These are phyloP conservation scores for Gastracanthus pulcherrimus DNA, from an alignment of 2,888 invertebrate genomes.

Conservation along the genomic window DNA sequence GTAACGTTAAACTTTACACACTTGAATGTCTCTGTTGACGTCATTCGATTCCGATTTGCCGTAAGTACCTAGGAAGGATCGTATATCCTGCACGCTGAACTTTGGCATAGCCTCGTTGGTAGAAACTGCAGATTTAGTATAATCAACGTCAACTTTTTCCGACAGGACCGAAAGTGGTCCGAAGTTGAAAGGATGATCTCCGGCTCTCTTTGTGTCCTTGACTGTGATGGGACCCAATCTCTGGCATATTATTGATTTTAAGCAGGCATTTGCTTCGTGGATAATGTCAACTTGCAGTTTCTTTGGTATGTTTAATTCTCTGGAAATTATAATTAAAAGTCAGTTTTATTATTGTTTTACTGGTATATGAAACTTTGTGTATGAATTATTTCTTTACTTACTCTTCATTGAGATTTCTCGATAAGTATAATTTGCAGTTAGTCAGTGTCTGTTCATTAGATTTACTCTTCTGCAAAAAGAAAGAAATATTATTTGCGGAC, in stretches of 20 bases:
- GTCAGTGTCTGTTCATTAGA: background rate
- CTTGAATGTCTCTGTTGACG: slow-evolving; percentile 1
- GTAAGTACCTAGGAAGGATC: background rate
- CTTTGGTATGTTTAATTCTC: slow-evolving; percentile 22
- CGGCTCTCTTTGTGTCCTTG: slow-evolving; percentile 17
- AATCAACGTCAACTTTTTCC: too few species aligned
- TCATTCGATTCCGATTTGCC: background rate
- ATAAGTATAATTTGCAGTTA: slow-evolving; percentile 29
- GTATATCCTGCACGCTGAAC: background rate
- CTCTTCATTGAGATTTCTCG: slow-evolving; percentile 27
- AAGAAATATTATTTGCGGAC: background rate
- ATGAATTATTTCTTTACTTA: slow-evolving; percentile 5
- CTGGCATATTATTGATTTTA: slow-evolving; percentile 15
- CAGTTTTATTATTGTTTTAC: background rate
- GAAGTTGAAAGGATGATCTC: slow-evolving; percentile 27
- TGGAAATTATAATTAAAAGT: background rate
- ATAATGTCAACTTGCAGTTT: slow-evolving; percentile 36
- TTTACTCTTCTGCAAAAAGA: background rate
- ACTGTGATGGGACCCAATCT: background rate
- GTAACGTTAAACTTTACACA: too few species aligned
- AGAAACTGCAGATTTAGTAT: background rate
- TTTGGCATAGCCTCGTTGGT: background rate
- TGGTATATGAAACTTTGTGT: background rate
- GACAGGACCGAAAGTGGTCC: slow-evolving; percentile 25
- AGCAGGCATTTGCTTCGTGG: slow-evolving; percentile 39